Evolutionary conservation across 2,797 vertebrate genomes (phyloP).

Genomic region (Argentina silus): DNA sequence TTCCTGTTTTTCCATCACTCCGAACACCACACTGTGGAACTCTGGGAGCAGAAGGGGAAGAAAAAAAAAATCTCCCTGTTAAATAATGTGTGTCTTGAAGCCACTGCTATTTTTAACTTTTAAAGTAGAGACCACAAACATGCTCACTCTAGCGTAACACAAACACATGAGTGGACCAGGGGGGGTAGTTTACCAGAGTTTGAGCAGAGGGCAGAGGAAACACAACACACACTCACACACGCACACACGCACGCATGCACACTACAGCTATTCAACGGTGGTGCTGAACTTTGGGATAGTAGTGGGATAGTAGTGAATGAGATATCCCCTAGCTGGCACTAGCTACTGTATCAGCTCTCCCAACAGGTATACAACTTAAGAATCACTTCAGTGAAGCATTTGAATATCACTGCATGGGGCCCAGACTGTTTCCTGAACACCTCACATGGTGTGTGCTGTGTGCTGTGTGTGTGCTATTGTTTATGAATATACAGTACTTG

Average conservation of each 20-base stretch:
- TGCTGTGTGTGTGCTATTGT: neutral
- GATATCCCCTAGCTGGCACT: no score
- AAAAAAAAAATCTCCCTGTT: constrained; percentile 38
- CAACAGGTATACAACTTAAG: no score
- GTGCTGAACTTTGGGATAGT: neutral
- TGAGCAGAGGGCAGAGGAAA: constrained; percentile 23
- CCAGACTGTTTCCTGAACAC: no score
- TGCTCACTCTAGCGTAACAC: constrained; percentile 60
- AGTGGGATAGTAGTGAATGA: no score
- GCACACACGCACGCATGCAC: constrained; percentile 5
- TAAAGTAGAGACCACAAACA: constrained; percentile 56
- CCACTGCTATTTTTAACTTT: constrained; percentile 70
- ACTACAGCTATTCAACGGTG: neutral
- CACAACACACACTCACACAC: constrained; percentile 8
- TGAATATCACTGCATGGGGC: no score
- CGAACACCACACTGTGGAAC: constrained; percentile 2
- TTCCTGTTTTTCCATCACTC: neutral
- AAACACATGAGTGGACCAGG: constrained; percentile 49
- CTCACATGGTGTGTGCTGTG: no score
- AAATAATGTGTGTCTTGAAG: constrained; percentile 59
- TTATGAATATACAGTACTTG: neutral
- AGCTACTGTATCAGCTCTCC: no score
- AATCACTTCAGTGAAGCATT: no score
- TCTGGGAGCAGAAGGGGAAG: constrained; percentile 7
- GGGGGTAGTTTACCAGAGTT: constrained; percentile 6